phyloP scores from a whole-genome alignment of 2,888 invertebrate genomes.

The Scaptodrosophila latifasciaeformis region DNA sequence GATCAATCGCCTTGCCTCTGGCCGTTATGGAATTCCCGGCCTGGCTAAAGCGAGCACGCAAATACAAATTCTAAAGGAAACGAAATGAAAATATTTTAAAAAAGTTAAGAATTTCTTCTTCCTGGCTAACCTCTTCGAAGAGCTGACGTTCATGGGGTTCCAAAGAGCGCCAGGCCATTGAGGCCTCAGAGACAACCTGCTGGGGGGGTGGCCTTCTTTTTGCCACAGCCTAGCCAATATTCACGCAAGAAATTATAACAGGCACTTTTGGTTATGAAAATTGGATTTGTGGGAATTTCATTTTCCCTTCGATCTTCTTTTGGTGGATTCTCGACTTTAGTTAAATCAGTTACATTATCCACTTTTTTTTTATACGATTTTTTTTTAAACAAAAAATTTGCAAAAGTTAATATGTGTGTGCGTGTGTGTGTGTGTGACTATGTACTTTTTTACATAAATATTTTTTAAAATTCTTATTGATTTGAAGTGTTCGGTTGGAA shows the following conservation, averaged over 20 bases:
- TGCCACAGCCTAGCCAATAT: constrained; percentile 13
- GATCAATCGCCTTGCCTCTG: not conserved
- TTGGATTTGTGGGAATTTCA: too few species aligned
- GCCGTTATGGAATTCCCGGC: not conserved
- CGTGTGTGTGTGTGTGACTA: too few species aligned
- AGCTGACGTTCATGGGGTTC: not conserved
- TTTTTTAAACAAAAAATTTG: too few species aligned
- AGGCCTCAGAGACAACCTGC: not conserved
- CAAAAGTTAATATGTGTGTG: too few species aligned
- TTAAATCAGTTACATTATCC: too few species aligned
- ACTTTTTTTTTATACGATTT: too few species aligned
- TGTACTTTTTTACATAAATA: too few species aligned
- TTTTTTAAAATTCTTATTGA: too few species aligned
- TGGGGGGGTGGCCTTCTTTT: not conserved
- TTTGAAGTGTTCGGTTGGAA: too few species aligned
- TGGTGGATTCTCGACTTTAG: too few species aligned
- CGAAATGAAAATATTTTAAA: too few species aligned
- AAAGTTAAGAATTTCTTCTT: not conserved
- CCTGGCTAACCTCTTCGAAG: constrained; percentile 10
- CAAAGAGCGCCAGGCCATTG: not conserved
- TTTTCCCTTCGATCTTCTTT: too few species aligned
- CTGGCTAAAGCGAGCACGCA: not conserved
- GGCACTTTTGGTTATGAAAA: constrained; percentile 9
- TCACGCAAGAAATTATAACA: constrained; percentile 29
- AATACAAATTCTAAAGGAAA: not conserved